phyloP scores from a whole-genome alignment of 2,888 invertebrate species.

The Tillus elongatus region DNA sequence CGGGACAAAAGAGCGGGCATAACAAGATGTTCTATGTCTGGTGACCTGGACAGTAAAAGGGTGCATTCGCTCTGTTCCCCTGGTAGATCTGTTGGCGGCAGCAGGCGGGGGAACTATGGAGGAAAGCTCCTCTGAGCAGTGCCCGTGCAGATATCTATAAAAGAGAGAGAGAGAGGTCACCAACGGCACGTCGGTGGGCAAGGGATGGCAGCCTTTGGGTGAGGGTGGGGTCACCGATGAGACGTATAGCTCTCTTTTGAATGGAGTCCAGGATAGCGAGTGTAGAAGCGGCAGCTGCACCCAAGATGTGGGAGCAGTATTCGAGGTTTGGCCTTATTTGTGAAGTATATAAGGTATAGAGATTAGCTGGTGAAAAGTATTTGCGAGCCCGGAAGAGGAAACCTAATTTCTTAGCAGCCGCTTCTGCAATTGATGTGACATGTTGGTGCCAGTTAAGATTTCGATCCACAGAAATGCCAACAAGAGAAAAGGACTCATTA shows the following conservation, averaged over 20 bases:
- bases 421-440: not conserved
- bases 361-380: not conserved
- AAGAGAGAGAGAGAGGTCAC: too few relatives aligned
- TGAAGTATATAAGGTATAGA: conserved; percentile 6
- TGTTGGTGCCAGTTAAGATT: not conserved
- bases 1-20: too few relatives aligned
- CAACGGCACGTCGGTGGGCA: conserved; percentile 10
- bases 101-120: too few relatives aligned
- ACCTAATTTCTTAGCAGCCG: not conserved
- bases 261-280: conserved; percentile 10
- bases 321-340: conserved; percentile 13
- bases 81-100: too few relatives aligned
- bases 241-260: conserved; percentile 11
- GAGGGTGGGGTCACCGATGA: not conserved
- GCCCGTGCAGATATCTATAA: too few relatives aligned
- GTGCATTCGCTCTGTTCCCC: too few relatives aligned
- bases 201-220: conserved; percentile 5
- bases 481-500: too few relatives aligned
- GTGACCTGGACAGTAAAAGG: too few relatives aligned
- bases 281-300: conserved; percentile 9
- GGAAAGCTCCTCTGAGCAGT: too few relatives aligned
- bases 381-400: not conserved
- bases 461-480: too few relatives aligned
- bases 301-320: conserved; percentile 12
- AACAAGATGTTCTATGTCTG: too few relatives aligned